Evolutionary conservation across 2,888 invertebrate genomes (phyloP), one percentile per base, ranked within the genome.

Genomic region (Yponomeuta evonymella): DNA sequence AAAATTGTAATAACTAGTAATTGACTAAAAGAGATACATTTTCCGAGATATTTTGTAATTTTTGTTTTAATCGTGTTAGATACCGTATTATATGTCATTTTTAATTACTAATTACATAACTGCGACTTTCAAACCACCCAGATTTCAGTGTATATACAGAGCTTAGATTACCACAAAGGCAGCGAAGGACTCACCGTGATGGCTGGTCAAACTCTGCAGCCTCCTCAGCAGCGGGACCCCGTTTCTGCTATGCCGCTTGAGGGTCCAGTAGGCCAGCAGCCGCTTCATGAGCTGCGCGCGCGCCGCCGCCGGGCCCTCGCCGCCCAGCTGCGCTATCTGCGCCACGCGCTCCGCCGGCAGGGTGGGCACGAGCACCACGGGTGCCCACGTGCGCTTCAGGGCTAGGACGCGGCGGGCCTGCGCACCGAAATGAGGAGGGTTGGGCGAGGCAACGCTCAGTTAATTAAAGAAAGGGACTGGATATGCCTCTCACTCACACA

Each of bases 241-340:
- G 81, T 99, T 98, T 70, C 99, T 92, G 74, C 96, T 96, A 82
- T 98, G 98, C 1, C 99, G 91, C 86, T 99, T 99, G 66, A 99
- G 90, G 4, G 98, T 99, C 99, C 99, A 99, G 83, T 99, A 99
- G 0, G 98, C 97, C 71, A 99, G 95, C 15, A 99, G 92, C 3
- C 98, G 93, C 81, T 97, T 96, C 78, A 99, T 95, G 78, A 99
- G 96, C 76, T 96, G 96, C 36, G 96, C 96, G 74, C 96, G 95
- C 79, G 97, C 96, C 15, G 51, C 15, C 33, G 95, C 94, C 0
- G 87, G 83, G 0, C 88, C 83, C 0, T 89, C 90, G 1, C 93
- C 94, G 9, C 98, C 96, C 79, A 97, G 85, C 12, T 94, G 93
- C 0, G 97, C 96, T 73, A 98, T 97, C 86, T 97, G 97, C 71